These are phyloP conservation scores for Drosophila subpulchrella DNA, from an alignment of 1,140 invertebrate species.

Conservation along the genomic window DNA sequence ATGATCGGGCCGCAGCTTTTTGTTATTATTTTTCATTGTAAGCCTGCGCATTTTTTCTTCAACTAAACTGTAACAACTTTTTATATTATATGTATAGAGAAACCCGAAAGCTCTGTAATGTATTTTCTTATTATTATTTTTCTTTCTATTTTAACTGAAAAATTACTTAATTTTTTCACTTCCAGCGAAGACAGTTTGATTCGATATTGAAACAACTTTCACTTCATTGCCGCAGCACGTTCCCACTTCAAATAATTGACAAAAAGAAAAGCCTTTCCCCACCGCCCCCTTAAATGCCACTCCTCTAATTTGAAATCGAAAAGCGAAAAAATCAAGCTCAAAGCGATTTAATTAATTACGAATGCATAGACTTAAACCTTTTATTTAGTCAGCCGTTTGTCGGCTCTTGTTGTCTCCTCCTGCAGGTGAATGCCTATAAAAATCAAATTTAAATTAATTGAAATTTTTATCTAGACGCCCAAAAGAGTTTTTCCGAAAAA, in stretches of 20 bases:
- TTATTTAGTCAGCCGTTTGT: conserved; percentile 7
- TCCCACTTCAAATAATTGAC: conserved; percentile 67
- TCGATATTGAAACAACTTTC: conserved; percentile 73
- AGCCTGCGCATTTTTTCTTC: conserved; percentile 8
- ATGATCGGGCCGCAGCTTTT: conserved; percentile 43
- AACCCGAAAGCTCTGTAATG: conserved; percentile 35
- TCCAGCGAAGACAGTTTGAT: conserved; percentile 52
- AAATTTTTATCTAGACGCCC: conserved; percentile 59
- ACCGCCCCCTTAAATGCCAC: conserved; percentile 15
- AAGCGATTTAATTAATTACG: conserved; percentile 75
- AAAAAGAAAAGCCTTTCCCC: conserved; percentile 63
- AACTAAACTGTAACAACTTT: conserved; percentile 51
- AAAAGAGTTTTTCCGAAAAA: conserved; percentile 30
- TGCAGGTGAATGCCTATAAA: conserved; percentile 68
- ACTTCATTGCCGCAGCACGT: conserved; percentile 63
- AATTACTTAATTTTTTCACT: conserved; percentile 70
- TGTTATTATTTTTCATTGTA: conserved; percentile 49
- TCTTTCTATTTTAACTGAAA: conserved; percentile 43
- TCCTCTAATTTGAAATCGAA: conserved; percentile 43
- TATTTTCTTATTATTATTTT: conserved; percentile 30
- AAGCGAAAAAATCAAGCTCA: conserved; percentile 47
- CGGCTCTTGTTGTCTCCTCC: conserved; percentile 23
- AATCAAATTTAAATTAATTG: conserved; percentile 73
- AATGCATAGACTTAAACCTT: conserved; percentile 59
- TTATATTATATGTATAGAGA: conserved; percentile 24